phyloP scores from a whole-genome alignment of 2,888 invertebrate species.

The Synergus laeviventris region DNA sequence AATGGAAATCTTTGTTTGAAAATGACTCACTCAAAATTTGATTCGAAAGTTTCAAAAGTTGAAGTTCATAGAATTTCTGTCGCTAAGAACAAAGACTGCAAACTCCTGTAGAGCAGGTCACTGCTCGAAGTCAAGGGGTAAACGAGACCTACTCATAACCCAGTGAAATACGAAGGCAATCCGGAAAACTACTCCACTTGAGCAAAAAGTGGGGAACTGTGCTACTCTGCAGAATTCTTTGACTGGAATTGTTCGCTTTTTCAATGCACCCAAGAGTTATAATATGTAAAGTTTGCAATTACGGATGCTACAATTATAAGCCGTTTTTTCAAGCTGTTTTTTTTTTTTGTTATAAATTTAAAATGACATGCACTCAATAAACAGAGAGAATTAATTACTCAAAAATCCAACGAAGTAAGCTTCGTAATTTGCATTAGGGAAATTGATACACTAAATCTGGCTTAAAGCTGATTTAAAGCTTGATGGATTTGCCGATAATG shows the following conservation, averaged over 20 bases:
- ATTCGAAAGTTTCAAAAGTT: background rate
- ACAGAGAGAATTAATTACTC: background rate
- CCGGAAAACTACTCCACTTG: background rate
- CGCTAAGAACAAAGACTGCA: conserved; percentile 2
- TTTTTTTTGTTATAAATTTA: background rate
- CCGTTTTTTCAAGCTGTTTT: background rate
- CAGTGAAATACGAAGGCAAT: background rate
- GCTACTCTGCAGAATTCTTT: background rate
- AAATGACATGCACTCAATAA: background rate
- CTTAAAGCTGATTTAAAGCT: background rate
- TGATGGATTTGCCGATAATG: background rate
- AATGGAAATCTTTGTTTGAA: background rate
- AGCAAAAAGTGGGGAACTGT: background rate
- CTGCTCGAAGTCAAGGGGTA: conserved; percentile 17
- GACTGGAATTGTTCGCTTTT: background rate
- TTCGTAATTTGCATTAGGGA: background rate
- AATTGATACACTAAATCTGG: background rate
- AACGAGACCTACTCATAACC: conserved; percentile 5
- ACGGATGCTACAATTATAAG: background rate
- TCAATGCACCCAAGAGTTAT: background rate
- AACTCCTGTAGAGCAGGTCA: background rate
- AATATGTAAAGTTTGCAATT: background rate
- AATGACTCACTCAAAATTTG: conserved; percentile 6
- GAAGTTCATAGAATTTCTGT: conserved; percentile 6
- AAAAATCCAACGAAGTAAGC: background rate